A percentile compares a stretch with the other conserved stretches of the same genome.
These are phyloP conservation scores for Mastomys natalensis DNA, from an alignment of 2,113 vertebrate species.

Conservation along the genomic window DNA sequence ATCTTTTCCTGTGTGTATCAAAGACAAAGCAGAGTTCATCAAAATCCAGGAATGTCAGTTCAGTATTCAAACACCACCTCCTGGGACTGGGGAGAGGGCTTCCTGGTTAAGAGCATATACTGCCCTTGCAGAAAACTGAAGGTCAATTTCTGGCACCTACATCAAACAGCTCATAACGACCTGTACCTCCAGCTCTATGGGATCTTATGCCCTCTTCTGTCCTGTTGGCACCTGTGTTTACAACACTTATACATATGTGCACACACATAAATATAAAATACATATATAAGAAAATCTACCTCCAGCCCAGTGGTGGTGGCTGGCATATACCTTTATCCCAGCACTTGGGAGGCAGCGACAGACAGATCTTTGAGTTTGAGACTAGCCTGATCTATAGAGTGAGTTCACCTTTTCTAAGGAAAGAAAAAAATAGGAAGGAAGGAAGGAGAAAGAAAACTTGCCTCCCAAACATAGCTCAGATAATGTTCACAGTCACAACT, in stretches of 20 bases:
- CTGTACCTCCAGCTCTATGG: background rate
- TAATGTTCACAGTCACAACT: background rate
- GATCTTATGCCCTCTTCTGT: background rate
- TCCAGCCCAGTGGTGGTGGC: background rate
- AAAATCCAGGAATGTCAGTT: background rate
- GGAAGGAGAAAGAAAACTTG: background rate
- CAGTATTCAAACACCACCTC: slow-evolving; percentile 38
- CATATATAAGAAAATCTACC: background rate
- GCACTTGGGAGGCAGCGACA: too few relatives aligned
- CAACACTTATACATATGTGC: too few relatives aligned
- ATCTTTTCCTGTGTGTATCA: background rate
- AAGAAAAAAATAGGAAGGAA: too few relatives aligned
- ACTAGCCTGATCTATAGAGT: too few relatives aligned
- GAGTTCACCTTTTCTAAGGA: too few relatives aligned
- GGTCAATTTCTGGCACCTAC: background rate
- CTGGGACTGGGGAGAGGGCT: background rate
- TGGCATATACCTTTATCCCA: too few relatives aligned
- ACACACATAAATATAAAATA: background rate
- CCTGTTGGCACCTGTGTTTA: background rate
- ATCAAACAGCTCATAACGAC: background rate
- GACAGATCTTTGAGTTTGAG: too few relatives aligned
- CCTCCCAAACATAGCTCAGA: slow-evolving; percentile 9
- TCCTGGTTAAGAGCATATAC: background rate
- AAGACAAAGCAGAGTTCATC: slow-evolving; percentile 20
- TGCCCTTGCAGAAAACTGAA: background rate